A percentile compares a stretch with the other conserved stretches of the same genome.
phyloP scores from a whole-genome alignment of 23 tunicate species.

The Ciona savignyi region DNA sequence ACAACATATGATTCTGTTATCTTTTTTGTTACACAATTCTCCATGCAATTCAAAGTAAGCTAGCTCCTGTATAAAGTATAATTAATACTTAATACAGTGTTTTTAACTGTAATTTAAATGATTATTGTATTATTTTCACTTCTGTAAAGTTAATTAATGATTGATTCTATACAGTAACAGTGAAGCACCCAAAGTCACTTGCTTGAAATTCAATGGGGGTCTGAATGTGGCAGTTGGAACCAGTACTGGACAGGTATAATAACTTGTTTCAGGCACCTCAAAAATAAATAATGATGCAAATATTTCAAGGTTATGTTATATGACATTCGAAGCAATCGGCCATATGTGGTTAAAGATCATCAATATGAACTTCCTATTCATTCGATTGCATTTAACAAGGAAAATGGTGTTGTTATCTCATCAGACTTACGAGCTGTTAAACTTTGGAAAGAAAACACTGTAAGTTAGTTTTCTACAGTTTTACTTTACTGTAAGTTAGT shows the following conservation, averaged over 20 bases:
- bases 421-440: constrained; percentile 69
- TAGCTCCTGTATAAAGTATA: no score
- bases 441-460: constrained; percentile 75
- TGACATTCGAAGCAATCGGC: constrained; percentile 63
- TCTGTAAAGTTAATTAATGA: no score
- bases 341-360: constrained; percentile 74
- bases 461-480: background rate
- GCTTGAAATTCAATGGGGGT: constrained; percentile 36
- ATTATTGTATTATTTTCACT: no score
- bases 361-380: constrained; percentile 77
- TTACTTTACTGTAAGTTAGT: no score
- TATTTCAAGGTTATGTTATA: constrained; percentile 75
- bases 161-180: background rate
- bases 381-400: constrained; percentile 63
- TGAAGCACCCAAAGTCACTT: constrained; percentile 22
- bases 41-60: no score
- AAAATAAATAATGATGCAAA: no score
- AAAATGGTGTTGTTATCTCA: constrained; percentile 60
- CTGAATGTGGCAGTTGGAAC: constrained; percentile 67
- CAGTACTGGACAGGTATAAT: constrained; percentile 62
- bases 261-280: background rate
- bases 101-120: no score
- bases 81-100: no score
- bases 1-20: no score
- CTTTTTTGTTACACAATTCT: no score